A percentile compares a stretch with the other conserved stretches of the same genome.
Conservation (phyloP, 2,888 invertebrate genomes). For the Chrysolina americana region DNA sequence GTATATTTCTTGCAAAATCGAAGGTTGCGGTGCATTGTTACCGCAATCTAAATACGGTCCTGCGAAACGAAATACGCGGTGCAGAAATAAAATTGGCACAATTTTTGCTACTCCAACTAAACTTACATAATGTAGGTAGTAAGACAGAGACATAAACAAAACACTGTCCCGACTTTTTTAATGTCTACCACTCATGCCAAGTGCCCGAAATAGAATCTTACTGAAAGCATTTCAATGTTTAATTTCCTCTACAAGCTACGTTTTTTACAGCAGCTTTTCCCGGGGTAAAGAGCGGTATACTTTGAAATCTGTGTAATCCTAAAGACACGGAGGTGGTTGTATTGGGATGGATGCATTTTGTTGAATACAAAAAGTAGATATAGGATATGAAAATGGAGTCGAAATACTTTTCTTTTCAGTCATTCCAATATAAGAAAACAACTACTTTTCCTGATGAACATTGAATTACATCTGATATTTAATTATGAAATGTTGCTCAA, state of each 20-base stretch:
- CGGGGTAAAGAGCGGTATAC: not conserved
- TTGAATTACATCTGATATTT: too few relatives aligned
- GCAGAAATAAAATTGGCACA: constrained; percentile 49
- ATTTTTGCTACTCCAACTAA: constrained; percentile 39
- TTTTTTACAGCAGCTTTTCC: not conserved
- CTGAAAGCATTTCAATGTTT: constrained; percentile 40
- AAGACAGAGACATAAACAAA: constrained; percentile 35
- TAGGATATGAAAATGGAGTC: too few relatives aligned
- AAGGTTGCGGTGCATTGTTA: constrained; percentile 5
- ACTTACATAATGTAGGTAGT: constrained; percentile 47
- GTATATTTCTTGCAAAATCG: not conserved
- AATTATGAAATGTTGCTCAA: too few relatives aligned
- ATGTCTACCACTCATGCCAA: constrained; percentile 46
- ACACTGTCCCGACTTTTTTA: constrained; percentile 34
- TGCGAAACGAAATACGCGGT: constrained; percentile 28
- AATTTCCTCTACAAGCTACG: constrained; percentile 29
- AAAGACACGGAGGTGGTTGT: not conserved
- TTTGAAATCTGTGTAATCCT: not conserved
- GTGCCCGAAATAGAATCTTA: constrained; percentile 40
- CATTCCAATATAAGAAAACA: too few relatives aligned
- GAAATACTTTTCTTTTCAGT: too few relatives aligned
- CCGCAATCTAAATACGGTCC: constrained; percentile 30
- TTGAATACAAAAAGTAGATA: too few relatives aligned
- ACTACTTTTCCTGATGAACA: too few relatives aligned
- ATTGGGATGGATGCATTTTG: too few relatives aligned